phyloP scores from a whole-genome alignment of 1,140 invertebrate genomes.

The Acarapis woodi region DNA sequence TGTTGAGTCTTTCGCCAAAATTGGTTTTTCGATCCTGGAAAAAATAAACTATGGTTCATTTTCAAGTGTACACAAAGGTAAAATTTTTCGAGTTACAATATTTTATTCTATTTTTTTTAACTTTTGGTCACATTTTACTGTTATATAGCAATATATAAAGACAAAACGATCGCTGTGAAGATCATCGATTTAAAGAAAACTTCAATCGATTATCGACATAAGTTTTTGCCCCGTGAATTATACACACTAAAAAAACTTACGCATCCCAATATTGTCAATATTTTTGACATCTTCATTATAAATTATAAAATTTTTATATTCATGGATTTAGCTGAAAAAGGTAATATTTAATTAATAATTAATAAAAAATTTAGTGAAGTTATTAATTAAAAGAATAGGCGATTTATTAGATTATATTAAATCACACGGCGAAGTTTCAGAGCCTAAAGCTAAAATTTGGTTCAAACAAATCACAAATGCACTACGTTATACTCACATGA shows the following conservation, averaged over 20 bases:
- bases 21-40: constrained; percentile 16
- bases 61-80: constrained; percentile 5
- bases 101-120: too few relatives aligned
- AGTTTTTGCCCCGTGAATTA: constrained; percentile 10
- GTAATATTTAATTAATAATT: too few relatives aligned
- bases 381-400: too few relatives aligned
- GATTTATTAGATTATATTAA: not conserved
- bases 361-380: too few relatives aligned
- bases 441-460: constrained; percentile 1
- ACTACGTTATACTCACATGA: constrained; percentile 1
- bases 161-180: constrained; percentile 5
- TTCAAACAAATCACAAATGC: constrained; percentile 8
- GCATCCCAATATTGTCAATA: constrained; percentile 5
- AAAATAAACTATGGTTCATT: constrained; percentile 11
- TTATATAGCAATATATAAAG: constrained; percentile 1
- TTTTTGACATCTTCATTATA: constrained; percentile 6
- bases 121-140: too few relatives aligned
- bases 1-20: constrained; percentile 18
- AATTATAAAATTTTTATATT: constrained; percentile 7
- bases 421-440: not conserved
- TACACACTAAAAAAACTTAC: constrained; percentile 6
- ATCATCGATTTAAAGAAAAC: constrained; percentile 9
- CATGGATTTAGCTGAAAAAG: constrained; percentile 9
- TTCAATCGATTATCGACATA: constrained; percentile 6
- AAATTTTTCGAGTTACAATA: too few relatives aligned